phyloP scores from a whole-genome alignment of 2,888 invertebrate genomes.

The Trissoscelio sp. region DNA sequence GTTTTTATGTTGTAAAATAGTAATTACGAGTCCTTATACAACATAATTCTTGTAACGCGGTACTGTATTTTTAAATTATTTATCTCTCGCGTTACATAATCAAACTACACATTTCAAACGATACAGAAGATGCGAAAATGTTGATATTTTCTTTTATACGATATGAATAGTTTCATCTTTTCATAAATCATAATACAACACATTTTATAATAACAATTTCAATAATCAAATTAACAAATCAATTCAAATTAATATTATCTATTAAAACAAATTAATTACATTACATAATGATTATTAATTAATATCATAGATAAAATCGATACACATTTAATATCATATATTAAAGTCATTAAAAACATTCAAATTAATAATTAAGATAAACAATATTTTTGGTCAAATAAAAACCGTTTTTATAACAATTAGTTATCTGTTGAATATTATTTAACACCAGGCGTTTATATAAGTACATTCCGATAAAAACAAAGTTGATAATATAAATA shows the following conservation, averaged over 20 bases:
- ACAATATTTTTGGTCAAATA: not conserved
- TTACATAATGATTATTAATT: no score
- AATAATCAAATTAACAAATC: not conserved
- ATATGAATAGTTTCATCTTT: not conserved
- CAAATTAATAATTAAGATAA: not conserved
- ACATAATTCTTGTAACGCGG: constrained; percentile 36
- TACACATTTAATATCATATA: not conserved
- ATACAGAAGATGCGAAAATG: constrained; percentile 19
- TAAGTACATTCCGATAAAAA: constrained; percentile 2
- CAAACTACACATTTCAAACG: constrained; percentile 28
- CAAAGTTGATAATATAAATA: no score
- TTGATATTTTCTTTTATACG: constrained; percentile 6
- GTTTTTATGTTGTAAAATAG: constrained; percentile 10
- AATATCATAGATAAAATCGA: no score
- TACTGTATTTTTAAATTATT: constrained; percentile 40
- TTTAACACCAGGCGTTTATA: not conserved
- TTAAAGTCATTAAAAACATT: not conserved
- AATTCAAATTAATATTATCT: no score
- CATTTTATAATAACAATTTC: not conserved
- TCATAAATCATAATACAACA: not conserved
- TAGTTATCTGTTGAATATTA: not conserved
- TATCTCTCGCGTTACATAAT: constrained; percentile 39
- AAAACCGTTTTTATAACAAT: not conserved
- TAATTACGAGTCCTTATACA: constrained; percentile 11
- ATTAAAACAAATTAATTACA: no score